These are phyloP conservation scores for Psilanteris sp. DNA, from an alignment of 1,140 invertebrate species.

Conservation along the genomic window DNA sequence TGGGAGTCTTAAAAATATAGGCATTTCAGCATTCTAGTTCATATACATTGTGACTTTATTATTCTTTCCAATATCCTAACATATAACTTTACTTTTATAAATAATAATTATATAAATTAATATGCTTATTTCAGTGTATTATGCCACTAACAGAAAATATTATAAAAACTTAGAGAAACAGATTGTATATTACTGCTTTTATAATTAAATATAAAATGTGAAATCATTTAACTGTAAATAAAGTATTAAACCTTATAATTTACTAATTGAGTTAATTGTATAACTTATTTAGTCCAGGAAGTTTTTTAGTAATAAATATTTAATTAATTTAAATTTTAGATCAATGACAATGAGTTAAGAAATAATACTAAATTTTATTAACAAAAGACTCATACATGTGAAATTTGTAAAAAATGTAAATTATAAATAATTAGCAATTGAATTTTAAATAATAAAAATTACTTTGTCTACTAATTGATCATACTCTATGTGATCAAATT, in stretches of 20 bases:
- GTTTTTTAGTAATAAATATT: too few relatives aligned
- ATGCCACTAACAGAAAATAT: too few relatives aligned
- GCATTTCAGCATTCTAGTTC: too few relatives aligned
- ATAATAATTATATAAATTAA: constrained; percentile 7
- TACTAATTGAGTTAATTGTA: too few relatives aligned
- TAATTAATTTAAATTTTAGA: too few relatives aligned
- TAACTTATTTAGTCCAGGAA: too few relatives aligned
- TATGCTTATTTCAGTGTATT: constrained; percentile 30
- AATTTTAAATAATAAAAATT: constrained; percentile 8
- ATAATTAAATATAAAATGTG: constrained; percentile 46
- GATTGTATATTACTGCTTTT: constrained; percentile 58
- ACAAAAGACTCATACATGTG: constrained; percentile 18
- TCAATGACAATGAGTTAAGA: constrained; percentile 1
- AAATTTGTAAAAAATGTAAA: constrained; percentile 2
- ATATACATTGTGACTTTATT: too few relatives aligned
- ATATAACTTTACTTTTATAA: too few relatives aligned
- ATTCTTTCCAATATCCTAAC: too few relatives aligned
- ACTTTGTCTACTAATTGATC: not conserved
- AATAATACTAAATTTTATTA: constrained; percentile 45
- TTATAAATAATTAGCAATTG: constrained; percentile 12
- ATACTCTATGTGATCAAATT: constrained; percentile 20
- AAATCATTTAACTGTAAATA: constrained; percentile 48
- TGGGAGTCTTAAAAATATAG: too few relatives aligned
- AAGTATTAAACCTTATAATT: constrained; percentile 39
- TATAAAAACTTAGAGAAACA: constrained; percentile 40